phyloP scores from a whole-genome alignment of 2,888 invertebrate species.

The Archips xylosteana region DNA sequence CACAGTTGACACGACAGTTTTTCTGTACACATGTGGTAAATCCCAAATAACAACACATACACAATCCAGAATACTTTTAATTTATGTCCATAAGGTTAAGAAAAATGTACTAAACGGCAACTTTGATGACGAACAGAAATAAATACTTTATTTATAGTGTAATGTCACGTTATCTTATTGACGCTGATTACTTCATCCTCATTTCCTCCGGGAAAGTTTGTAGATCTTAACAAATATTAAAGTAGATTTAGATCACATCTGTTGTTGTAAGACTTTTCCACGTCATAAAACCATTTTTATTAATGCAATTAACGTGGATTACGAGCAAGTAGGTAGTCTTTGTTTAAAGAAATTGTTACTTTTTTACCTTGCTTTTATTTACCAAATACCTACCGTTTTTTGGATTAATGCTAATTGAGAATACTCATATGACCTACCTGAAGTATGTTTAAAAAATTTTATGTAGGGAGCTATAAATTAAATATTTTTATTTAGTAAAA shows the following conservation, averaged over 20 bases:
- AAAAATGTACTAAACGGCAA: neutral
- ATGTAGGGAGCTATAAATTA: neutral
- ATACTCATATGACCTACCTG: neutral
- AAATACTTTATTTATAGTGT: constrained; percentile 17
- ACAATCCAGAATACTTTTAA: neutral
- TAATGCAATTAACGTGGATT: constrained; percentile 12
- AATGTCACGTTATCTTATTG: constrained; percentile 21
- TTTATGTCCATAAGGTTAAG: neutral
- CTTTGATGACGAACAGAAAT: neutral
- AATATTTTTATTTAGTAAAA: neutral
- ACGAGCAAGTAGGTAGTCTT: constrained; percentile 4
- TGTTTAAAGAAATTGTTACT: constrained; percentile 4
- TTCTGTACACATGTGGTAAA: too few relatives aligned
- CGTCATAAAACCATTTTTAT: constrained; percentile 7
- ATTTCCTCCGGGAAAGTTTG: constrained; percentile 37
- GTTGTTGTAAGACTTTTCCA: constrained; percentile 20
- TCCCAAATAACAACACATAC: too few relatives aligned
- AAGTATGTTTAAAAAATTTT: neutral
- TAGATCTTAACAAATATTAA: constrained; percentile 19
- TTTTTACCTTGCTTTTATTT: neutral
- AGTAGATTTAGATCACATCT: constrained; percentile 24
- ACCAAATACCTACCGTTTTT: neutral
- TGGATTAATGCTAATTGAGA: neutral
- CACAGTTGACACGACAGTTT: too few relatives aligned
- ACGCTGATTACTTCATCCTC: constrained; percentile 20